Evolutionary conservation across 2,888 invertebrate species (phyloP).

Genomic region (Polyommatus iphigenia): DNA sequence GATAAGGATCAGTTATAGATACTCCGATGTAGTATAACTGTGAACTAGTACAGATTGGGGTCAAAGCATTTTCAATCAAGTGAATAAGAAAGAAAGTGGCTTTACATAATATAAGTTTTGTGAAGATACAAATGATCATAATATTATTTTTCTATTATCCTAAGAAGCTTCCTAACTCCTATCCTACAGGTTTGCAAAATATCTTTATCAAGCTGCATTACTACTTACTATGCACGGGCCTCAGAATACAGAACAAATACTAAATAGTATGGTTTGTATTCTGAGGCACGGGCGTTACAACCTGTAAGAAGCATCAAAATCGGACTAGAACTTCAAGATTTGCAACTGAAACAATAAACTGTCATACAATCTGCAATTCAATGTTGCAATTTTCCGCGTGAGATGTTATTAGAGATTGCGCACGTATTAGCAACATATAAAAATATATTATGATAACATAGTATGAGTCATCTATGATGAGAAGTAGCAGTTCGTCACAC

Average conservation of each 20-base stretch:
- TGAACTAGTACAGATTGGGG: background rate
- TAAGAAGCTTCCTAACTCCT: no score
- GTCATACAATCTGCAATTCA: background rate
- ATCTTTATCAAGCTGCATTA: background rate
- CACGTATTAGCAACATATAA: slow-evolving; percentile 21
- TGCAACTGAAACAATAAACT: background rate
- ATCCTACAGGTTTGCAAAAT: no score
- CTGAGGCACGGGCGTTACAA: no score
- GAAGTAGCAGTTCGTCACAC: background rate
- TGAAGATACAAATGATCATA: background rate
- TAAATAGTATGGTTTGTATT: no score
- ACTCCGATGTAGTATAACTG: background rate
- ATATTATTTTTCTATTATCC: background rate
- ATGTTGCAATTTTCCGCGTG: background rate
- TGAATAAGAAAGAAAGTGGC: background rate
- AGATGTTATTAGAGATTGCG: slow-evolving; percentile 6
- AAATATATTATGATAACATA: slow-evolving; percentile 21
- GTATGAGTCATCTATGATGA: slow-evolving; percentile 1
- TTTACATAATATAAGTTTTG: background rate
- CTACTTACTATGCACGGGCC: no score
- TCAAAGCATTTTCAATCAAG: slow-evolving; percentile 1
- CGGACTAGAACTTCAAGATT: no score
- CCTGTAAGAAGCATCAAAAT: no score
- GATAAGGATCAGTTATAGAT: background rate
- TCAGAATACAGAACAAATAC: no score